These are phyloP conservation scores for Brachypodius melanocephalos DNA, from an alignment of 2,113 vertebrate species.

Conservation along the genomic window DNA sequence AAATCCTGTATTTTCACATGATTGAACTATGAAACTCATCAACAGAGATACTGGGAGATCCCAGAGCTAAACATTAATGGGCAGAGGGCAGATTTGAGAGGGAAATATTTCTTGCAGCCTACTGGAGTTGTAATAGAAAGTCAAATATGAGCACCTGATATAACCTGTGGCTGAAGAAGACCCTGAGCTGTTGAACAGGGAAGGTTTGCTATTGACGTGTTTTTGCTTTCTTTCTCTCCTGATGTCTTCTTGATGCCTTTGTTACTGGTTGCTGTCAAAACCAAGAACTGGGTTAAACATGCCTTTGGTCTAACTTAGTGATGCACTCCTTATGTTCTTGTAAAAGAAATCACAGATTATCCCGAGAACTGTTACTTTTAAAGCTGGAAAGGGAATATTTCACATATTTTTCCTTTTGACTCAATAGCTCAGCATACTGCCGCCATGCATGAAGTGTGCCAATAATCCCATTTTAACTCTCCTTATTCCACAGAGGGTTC, in stretches of 20 bases:
- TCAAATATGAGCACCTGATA: neutral
- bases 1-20: neutral
- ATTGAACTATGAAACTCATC: neutral
- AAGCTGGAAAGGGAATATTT: constrained; percentile 1
- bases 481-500: constrained; percentile 7
- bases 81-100: neutral
- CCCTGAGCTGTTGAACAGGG: neutral
- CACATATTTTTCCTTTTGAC: neutral
- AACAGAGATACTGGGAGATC: neutral
- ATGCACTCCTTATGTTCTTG: neutral
- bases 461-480: constrained; percentile 42
- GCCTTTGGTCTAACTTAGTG: neutral
- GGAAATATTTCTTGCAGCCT: neutral
- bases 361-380: neutral
- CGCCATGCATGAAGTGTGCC: neutral
- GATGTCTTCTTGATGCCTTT: neutral
- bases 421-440: neutral
- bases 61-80: neutral
- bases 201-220: neutral
- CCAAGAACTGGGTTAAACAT: neutral
- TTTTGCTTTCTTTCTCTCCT: neutral
- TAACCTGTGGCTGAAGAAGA: neutral
- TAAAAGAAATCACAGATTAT: neutral
- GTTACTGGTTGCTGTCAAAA: neutral
- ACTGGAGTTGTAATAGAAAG: neutral